A percentile compares a stretch with the other conserved stretches of the same genome.
Conservation (phyloP, 2,888 invertebrate species). For the Bellardia pandia region DNA sequence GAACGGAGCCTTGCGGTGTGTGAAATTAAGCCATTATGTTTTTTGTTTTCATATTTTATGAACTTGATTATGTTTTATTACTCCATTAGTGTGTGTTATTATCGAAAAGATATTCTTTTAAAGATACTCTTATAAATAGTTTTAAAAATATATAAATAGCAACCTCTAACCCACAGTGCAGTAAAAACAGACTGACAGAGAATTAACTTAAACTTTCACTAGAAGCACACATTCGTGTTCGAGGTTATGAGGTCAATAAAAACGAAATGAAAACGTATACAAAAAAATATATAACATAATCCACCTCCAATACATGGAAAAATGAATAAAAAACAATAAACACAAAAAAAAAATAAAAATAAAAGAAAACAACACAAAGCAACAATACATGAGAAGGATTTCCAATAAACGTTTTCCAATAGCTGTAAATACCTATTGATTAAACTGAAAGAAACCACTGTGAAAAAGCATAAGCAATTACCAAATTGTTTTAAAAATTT, state of each 20-base stretch:
- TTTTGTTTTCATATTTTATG: too few species aligned
- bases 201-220: slow-evolving; percentile 46
- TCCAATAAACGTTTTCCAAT: background rate
- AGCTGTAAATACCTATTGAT: background rate
- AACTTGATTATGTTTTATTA: too few species aligned
- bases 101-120: too few species aligned
- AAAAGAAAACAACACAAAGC: background rate
- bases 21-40: too few species aligned
- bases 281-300: slow-evolving; percentile 22
- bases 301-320: slow-evolving; percentile 31
- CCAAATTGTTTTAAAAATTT: background rate
- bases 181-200: background rate
- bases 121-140: background rate
- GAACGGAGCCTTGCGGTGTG: too few species aligned
- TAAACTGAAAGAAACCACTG: background rate
- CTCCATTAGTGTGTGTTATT: too few species aligned
- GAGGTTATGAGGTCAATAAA: slow-evolving; percentile 81
- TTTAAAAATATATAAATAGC: background rate
- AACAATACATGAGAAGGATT: background rate
- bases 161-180: background rate
- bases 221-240: slow-evolving; percentile 72
- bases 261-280: slow-evolving; percentile 36
- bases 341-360: slow-evolving; percentile 14
- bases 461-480: background rate
- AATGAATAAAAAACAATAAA: slow-evolving; percentile 10